Evolutionary conservation across 2,888 invertebrate genomes (phyloP).

Genomic region (Rhopalosiphum nymphaeae): DNA sequence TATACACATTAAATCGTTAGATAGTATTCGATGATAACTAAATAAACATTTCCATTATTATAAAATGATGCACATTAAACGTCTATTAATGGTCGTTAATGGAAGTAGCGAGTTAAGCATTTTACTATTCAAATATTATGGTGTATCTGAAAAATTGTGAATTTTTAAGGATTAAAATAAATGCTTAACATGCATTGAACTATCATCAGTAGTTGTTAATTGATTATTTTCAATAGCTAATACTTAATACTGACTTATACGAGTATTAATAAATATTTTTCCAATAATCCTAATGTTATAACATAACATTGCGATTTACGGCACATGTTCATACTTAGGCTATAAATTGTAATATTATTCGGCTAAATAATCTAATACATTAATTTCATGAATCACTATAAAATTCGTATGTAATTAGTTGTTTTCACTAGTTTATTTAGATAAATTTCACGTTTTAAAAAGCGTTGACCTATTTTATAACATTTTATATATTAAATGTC

Average conservation of each 20-base stretch:
- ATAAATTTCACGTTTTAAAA: background rate
- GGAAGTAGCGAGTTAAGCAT: constrained; percentile 8
- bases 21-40: constrained; percentile 26
- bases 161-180: background rate
- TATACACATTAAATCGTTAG: constrained; percentile 7
- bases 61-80: background rate
- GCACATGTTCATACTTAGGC: background rate
- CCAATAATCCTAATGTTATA: background rate
- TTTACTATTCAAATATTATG: background rate
- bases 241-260: background rate
- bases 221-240: background rate
- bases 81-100: constrained; percentile 25
- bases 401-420: background rate
- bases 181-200: background rate
- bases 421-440: background rate
- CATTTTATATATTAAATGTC: background rate
- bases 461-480: background rate
- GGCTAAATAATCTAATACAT: background rate
- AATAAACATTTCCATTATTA: constrained; percentile 19
- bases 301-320: background rate
- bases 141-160: background rate
- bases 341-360: background rate
- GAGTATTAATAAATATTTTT: background rate
- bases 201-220: background rate
- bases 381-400: background rate